Evolutionary conservation across 2,113 vertebrate species (phyloP).

Genomic region (Camelus bactrianus): DNA sequence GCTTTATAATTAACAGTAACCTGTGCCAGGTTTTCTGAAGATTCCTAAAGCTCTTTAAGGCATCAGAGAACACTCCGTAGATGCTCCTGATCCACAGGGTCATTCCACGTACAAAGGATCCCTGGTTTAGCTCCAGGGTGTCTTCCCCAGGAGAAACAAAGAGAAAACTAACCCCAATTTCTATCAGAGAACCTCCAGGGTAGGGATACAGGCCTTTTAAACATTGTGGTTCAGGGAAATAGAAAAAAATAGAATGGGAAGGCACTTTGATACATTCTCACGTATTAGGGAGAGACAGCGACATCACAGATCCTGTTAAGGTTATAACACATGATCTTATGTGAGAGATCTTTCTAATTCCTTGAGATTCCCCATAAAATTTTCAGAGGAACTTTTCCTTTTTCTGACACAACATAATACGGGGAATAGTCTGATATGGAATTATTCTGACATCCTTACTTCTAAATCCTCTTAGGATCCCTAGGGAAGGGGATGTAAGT

Average conservation of each 20-base stretch:
- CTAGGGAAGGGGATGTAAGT: neutral
- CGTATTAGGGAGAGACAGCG: neutral
- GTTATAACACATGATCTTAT: fast-evolving
- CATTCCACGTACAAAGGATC: neutral
- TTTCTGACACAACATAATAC: neutral
- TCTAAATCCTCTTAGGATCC: neutral
- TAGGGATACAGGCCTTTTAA: neutral
- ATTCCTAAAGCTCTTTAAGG: neutral
- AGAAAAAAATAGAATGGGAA: neutral
- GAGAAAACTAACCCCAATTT: neutral
- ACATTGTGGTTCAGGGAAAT: neutral
- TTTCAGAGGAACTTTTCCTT: neutral
- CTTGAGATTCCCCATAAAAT: fast-evolving
- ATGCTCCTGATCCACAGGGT: fast-evolving
- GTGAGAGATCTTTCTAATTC: fast-evolving
- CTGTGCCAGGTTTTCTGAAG: neutral
- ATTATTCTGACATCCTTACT: neutral
- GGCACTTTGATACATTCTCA: neutral
- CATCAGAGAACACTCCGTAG: fast-evolving
- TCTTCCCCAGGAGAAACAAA: neutral
- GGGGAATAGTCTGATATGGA: neutral
- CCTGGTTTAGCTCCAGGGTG: neutral
- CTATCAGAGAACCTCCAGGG: neutral
- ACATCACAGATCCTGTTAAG: neutral
- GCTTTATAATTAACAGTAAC: neutral